Conservation (phyloP, 2,113 vertebrate species). For the Grammomys surdaster region DNA sequence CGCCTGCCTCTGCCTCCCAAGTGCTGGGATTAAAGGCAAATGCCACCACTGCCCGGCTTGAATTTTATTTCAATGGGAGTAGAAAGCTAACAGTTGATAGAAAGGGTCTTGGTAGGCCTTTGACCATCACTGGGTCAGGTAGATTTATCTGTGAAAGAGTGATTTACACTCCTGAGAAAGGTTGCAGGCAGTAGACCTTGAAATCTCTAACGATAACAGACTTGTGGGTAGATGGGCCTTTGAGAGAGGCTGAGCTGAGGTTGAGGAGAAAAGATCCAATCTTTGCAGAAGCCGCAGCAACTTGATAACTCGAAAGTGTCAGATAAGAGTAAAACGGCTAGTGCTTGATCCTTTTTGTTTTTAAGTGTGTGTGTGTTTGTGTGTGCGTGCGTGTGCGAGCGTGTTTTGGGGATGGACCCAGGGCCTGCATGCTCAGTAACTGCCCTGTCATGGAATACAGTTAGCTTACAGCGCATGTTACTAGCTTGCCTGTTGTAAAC, state of each 20-base stretch:
- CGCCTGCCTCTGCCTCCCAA: no score
- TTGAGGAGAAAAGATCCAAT: neutral
- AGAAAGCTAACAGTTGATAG: slow-evolving; percentile 56
- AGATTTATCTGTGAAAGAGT: neutral
- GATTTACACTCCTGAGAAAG: neutral
- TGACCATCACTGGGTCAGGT: neutral
- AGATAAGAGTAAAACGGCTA: neutral
- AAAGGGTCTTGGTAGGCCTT: slow-evolving; percentile 22
- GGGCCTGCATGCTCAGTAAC: neutral
- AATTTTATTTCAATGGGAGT: slow-evolving; percentile 41
- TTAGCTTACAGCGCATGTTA: neutral
- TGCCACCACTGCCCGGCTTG: neutral
- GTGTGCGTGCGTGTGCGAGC: neutral
- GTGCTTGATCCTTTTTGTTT: neutral
- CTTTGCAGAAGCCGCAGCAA: slow-evolving; percentile 1
- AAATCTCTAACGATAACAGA: neutral
- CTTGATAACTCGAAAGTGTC: slow-evolving; percentile 20
- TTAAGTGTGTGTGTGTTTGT: neutral
- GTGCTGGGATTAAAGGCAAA: no score
- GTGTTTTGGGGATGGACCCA: no score
- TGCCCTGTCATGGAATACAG: neutral
- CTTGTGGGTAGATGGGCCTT: neutral
- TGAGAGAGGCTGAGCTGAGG: slow-evolving; percentile 32
- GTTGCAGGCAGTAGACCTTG: neutral
- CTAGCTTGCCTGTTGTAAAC: slow-evolving; percentile 33